phyloP scores from a whole-genome alignment of 2,888 invertebrate species.

The Mythimna albipuncta region DNA sequence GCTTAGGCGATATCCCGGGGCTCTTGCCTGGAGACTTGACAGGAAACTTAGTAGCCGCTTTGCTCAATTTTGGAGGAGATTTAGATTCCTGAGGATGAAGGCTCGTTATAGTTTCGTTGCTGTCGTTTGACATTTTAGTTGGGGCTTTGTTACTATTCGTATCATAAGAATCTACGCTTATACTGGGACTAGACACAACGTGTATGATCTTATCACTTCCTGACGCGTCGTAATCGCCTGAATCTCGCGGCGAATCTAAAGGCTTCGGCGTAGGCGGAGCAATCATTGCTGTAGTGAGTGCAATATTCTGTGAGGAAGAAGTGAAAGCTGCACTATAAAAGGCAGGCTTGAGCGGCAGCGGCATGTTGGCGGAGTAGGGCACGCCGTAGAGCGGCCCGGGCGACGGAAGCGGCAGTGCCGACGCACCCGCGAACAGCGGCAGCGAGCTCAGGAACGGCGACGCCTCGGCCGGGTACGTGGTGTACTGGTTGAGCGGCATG shows the following conservation, averaged over 20 bases:
- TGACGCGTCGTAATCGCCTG: conserved; percentile 80
- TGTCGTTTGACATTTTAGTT: conserved; percentile 83
- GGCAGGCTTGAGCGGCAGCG: conserved; percentile 90
- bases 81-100: conserved; percentile 79
- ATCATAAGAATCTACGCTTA: conserved; percentile 83
- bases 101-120: conserved; percentile 78
- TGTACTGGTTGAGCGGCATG: conserved; percentile 88
- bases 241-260: conserved; percentile 82
- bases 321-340: conserved; percentile 94
- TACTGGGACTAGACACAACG: conserved; percentile 81
- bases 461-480: conserved; percentile 89
- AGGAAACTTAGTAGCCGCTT: conserved; percentile 92
- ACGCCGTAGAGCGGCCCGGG: conserved; percentile 92
- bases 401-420: conserved; percentile 92
- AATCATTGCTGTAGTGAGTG: conserved; percentile 95
- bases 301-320: conserved; percentile 95
- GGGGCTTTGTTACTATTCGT: conserved; percentile 74
- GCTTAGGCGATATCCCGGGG: conserved; percentile 93
- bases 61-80: conserved; percentile 85
- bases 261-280: conserved; percentile 92
- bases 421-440: conserved; percentile 90
- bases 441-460: conserved; percentile 91
- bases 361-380: conserved; percentile 88
- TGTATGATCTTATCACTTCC: conserved; percentile 81
- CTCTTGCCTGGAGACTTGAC: conserved; percentile 93